Percentiles rank a stretch among this genome's conserved stretches.
These are phyloP conservation scores for Podocnemis expansa DNA, from an alignment of 2,113 vertebrate species.

Conservation along the genomic window DNA sequence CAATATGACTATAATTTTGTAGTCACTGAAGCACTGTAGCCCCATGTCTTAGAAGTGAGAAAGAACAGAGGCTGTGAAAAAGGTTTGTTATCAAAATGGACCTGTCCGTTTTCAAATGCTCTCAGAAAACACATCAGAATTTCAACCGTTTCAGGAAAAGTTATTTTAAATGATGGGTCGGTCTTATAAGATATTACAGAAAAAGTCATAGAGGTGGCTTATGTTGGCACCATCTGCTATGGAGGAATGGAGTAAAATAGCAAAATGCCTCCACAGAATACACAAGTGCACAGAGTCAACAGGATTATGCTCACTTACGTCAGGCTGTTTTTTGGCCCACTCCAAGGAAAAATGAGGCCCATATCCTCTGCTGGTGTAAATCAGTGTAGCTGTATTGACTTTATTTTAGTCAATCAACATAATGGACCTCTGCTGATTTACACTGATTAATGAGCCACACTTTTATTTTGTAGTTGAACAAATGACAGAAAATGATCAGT, in stretches of 20 bases:
- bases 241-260: background rate
- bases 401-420: background rate
- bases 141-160: background rate
- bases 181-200: background rate
- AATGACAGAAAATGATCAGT: background rate
- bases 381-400: background rate
- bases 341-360: background rate
- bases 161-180: background rate
- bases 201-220: background rate
- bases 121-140: background rate
- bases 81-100: background rate
- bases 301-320: background rate
- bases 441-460: background rate
- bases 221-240: background rate
- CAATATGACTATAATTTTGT: background rate
- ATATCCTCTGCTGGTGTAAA: background rate
- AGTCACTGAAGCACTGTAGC: background rate
- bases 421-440: background rate
- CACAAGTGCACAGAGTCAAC: background rate
- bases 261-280: background rate
- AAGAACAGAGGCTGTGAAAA: background rate
- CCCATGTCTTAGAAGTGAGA: background rate
- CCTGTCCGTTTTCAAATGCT: background rate
- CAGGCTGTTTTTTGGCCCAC: background rate
- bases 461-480: background rate